phyloP scores from a whole-genome alignment of 1,140 invertebrate genomes.

The Linepithema humile region DNA sequence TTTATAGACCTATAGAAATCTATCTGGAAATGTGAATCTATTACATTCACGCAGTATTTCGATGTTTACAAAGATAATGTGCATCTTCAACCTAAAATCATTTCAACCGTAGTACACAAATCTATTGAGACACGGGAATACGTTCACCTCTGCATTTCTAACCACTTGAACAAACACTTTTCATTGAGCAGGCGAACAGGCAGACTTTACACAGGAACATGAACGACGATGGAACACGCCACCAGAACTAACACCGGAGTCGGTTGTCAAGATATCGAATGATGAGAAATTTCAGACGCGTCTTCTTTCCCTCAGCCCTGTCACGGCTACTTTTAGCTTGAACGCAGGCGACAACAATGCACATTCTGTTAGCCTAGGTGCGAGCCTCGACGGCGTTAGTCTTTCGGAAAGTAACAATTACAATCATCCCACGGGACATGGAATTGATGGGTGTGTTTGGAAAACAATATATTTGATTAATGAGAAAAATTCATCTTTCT shows the following conservation, averaged over 20 bases:
- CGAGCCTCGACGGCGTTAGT: slow-evolving; percentile 75
- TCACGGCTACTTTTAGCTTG: slow-evolving; percentile 77
- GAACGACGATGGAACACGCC: slow-evolving; percentile 76
- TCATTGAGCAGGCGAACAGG: slow-evolving; percentile 69
- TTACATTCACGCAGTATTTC: too few species aligned
- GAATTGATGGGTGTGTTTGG: slow-evolving; percentile 69
- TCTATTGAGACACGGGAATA: neutral
- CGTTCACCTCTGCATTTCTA: neutral
- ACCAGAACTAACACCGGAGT: slow-evolving; percentile 70
- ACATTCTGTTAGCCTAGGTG: slow-evolving; percentile 77
- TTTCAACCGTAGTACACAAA: neutral
- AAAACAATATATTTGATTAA: neutral
- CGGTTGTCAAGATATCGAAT: slow-evolving; percentile 28
- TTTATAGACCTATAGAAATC: too few species aligned
- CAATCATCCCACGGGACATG: slow-evolving; percentile 49
- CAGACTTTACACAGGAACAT: slow-evolving; percentile 55
- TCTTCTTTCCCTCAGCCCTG: slow-evolving; percentile 74
- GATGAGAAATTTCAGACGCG: slow-evolving; percentile 35
- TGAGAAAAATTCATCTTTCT: too few species aligned
- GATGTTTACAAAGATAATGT: too few species aligned
- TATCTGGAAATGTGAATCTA: too few species aligned
- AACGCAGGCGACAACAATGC: slow-evolving; percentile 73
- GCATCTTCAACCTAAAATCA: too few species aligned
- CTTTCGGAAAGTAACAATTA: slow-evolving; percentile 78
- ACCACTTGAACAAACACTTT: slow-evolving; percentile 34